phyloP scores from a whole-genome alignment of 53 echinoderm and acorn worm species.

The Echinarachnius parma region DNA sequence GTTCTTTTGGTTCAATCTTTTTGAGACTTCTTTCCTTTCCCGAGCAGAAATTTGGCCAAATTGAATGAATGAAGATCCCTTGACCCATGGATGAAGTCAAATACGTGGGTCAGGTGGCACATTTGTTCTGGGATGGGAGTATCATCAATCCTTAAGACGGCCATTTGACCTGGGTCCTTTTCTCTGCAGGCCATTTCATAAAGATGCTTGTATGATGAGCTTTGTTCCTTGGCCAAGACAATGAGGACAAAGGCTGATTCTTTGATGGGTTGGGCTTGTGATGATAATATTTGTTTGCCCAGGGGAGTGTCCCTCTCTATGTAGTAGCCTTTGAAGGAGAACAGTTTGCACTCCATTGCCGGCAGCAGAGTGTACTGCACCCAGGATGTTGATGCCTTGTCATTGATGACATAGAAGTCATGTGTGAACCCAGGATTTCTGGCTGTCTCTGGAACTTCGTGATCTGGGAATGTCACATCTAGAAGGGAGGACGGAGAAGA shows the following conservation, averaged over 20 bases:
- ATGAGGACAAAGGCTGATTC: constrained; percentile 12
- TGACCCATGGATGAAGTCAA: too few species aligned
- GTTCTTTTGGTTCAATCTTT: too few species aligned
- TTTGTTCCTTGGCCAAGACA: background rate
- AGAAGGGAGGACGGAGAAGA: too few species aligned
- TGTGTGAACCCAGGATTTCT: constrained; percentile 1
- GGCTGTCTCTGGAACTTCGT: too few species aligned
- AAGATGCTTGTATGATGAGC: background rate
- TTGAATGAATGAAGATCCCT: too few species aligned
- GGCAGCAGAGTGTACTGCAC: constrained; percentile 18
- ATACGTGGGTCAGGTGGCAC: background rate
- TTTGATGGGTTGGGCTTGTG: constrained; percentile 13
- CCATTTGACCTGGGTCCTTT: background rate
- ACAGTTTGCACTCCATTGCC: constrained; percentile 16
- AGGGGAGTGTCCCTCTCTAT: background rate
- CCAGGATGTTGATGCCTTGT: too few species aligned
- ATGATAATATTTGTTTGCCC: background rate
- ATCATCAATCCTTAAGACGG: background rate
- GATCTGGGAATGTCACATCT: too few species aligned
- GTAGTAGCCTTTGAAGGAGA: constrained; percentile 7
- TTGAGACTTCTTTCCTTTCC: too few species aligned
- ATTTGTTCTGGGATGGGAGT: background rate
- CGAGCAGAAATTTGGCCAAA: too few species aligned
- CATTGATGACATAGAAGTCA: too few species aligned
- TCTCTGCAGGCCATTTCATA: constrained; percentile 16